phyloP scores from a whole-genome alignment of 2,888 invertebrate genomes.

The Drosophila birchii region DNA sequence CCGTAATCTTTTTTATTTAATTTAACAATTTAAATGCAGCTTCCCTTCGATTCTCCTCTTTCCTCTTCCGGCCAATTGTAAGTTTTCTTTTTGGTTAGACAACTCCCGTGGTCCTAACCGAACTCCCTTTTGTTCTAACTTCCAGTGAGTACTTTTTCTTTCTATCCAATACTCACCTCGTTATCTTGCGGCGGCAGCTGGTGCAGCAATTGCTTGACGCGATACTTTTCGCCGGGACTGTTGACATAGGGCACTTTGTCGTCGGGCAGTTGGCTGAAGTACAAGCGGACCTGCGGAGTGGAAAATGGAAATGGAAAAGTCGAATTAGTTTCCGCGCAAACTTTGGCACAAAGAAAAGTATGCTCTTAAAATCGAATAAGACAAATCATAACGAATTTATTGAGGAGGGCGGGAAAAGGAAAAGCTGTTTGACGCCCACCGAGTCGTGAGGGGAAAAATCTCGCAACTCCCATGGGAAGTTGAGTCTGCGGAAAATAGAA shows the following conservation, averaged over 20 bases:
- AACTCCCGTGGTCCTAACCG: constrained; percentile 9
- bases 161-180: constrained; percentile 86
- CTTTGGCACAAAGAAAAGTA: background rate
- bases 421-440: constrained; percentile 14
- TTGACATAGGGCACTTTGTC: constrained; percentile 99
- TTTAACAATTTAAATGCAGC: background rate
- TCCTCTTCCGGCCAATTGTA: background rate
- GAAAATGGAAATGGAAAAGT: constrained; percentile 73
- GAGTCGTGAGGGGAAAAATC: constrained; percentile 8
- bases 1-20: background rate
- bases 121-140: constrained; percentile 16
- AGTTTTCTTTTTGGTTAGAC: background rate
- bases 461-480: constrained; percentile 21
- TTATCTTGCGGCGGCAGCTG: constrained; percentile 99
- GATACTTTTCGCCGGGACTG: constrained; percentile 96
- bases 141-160: background rate
- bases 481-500: constrained; percentile 6
- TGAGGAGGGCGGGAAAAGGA: background rate
- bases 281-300: constrained; percentile 94
- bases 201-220: constrained; percentile 96
- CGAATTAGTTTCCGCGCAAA: constrained; percentile 14
- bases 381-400: constrained; percentile 53
- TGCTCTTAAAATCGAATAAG: constrained; percentile 10
- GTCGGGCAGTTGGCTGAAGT: constrained; percentile 97
- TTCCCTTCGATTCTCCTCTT: background rate